These are phyloP conservation scores for Pomacea maculata DNA, from an alignment of 1,140 invertebrate genomes.

Conservation along the genomic window DNA sequence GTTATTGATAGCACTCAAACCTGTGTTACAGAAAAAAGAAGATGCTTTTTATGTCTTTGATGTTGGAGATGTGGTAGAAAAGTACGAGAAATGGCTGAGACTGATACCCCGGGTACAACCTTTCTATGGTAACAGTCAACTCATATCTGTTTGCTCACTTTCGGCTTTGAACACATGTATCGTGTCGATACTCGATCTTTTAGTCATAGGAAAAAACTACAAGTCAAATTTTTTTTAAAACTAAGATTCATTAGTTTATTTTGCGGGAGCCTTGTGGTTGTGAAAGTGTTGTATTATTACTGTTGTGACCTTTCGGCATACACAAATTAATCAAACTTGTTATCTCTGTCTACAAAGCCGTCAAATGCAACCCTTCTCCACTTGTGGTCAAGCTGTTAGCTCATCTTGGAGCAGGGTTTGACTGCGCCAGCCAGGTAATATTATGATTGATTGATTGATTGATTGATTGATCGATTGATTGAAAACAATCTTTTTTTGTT, in stretches of 20 bases:
- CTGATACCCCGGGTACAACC: conserved; percentile 89
- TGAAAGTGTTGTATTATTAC: too few relatives aligned
- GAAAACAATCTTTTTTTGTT: too few relatives aligned
- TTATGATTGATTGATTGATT: neutral
- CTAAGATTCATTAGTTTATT: too few relatives aligned
- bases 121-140: conserved; percentile 82
- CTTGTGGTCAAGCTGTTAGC: conserved; percentile 85
- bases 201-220: too few relatives aligned
- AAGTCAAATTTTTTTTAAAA: too few relatives aligned
- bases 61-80: conserved; percentile 85
- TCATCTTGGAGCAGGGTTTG: conserved; percentile 88
- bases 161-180: neutral
- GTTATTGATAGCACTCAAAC: too few relatives aligned
- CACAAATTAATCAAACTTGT: neutral
- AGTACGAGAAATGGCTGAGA: conserved; percentile 85
- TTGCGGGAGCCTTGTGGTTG: too few relatives aligned
- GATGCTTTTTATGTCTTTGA: conserved; percentile 95
- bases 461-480: too few relatives aligned
- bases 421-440: conserved; percentile 92
- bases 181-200: neutral
- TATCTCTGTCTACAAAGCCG: conserved; percentile 74
- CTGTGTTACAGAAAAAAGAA: conserved; percentile 62
- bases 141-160: too few relatives aligned
- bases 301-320: too few relatives aligned
- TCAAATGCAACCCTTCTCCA: conserved; percentile 94